Evolutionary conservation across 1,140 invertebrate genomes (phyloP).

Genomic region (Drosophila funebris): DNA sequence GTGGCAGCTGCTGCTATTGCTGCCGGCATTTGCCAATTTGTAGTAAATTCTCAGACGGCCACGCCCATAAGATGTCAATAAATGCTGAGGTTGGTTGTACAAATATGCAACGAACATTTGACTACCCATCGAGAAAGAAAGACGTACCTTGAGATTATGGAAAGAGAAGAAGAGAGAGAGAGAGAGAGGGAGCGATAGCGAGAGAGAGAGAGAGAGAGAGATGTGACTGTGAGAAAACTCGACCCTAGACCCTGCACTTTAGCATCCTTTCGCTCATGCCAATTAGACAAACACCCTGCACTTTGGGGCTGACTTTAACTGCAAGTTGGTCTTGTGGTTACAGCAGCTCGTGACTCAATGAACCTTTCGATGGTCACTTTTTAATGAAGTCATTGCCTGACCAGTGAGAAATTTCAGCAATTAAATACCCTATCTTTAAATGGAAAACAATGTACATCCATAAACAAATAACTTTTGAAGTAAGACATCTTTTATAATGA

Average conservation of each 20-base stretch:
- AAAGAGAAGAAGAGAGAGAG: background rate
- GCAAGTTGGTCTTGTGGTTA: background rate
- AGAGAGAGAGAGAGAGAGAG: background rate
- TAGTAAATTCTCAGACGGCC: constrained; percentile 73
- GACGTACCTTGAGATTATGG: constrained; percentile 37
- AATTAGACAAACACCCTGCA: constrained; percentile 68
- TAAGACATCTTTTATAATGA: no score
- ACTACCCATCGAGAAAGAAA: constrained; percentile 41
- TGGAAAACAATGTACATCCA: no score
- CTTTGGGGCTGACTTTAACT: constrained; percentile 24
- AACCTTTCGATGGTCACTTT: constrained; percentile 25
- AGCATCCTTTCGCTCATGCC: constrained; percentile 40
- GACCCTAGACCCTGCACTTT: constrained; percentile 19
- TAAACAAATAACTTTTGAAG: no score
- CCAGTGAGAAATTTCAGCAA: constrained; percentile 19
- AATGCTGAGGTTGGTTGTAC: constrained; percentile 50
- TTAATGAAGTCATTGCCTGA: constrained; percentile 67
- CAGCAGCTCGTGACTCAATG: background rate
- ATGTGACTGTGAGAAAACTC: background rate
- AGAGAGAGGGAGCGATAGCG: background rate
- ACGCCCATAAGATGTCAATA: constrained; percentile 77
- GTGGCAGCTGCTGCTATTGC: constrained; percentile 13
- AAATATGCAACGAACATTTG: constrained; percentile 57
- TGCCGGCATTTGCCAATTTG: constrained; percentile 66
- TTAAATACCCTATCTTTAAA: no score